These are phyloP conservation scores for Myiotriccus ornatus DNA, from an alignment of 2,797 vertebrate genomes.

Conservation along the genomic window DNA sequence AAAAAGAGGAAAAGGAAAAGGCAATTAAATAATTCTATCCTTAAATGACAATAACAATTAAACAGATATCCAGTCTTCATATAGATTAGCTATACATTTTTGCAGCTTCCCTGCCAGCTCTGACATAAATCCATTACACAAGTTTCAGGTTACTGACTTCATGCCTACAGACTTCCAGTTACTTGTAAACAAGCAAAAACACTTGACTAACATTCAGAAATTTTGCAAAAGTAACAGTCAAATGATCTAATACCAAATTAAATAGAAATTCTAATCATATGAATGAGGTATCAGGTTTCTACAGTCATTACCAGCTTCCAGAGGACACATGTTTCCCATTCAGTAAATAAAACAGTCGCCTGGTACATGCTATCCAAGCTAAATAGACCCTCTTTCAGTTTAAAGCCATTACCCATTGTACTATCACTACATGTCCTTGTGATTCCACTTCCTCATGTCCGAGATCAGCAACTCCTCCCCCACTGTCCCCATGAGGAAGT, in stretches of 20 bases:
- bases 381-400: not conserved
- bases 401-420: not conserved
- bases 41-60: constrained; percentile 62
- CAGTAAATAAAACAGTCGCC: not conserved
- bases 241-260: not conserved
- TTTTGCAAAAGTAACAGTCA: not conserved
- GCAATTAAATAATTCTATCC: constrained; percentile 48
- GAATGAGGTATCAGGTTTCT: not conserved
- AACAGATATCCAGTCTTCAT: constrained; percentile 64
- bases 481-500: not conserved
- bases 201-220: not conserved
- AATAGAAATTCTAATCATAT: not conserved
- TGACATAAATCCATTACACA: constrained; percentile 82
- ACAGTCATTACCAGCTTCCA: not conserved
- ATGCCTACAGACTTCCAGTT: constrained; percentile 71
- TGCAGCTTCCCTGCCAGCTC: constrained; percentile 78
- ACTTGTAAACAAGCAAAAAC: constrained; percentile 37
- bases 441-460: rapidly evolving
- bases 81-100: constrained; percentile 84
- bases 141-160: constrained; percentile 79
- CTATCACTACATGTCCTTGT: not conserved
- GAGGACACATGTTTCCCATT: rapidly evolving
- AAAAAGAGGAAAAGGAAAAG: not conserved
- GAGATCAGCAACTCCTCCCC: not conserved
- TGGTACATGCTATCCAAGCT: not conserved